Conservation (phyloP, 2,797 vertebrate species). For the Notolepis coatsorum region DNA sequence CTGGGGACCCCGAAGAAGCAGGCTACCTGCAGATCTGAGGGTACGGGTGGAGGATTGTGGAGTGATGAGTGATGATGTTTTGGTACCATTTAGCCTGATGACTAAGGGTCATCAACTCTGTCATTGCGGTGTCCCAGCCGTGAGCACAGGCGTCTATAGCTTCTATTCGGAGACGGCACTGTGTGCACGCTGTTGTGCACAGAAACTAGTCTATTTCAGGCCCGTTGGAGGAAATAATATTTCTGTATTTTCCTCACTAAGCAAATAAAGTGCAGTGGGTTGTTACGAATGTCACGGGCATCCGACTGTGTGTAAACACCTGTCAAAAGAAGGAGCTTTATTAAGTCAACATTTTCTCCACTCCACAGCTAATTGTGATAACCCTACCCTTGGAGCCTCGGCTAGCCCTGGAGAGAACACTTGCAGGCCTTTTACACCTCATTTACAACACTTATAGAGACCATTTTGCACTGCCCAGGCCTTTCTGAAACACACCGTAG, state of each 20-base stretch:
- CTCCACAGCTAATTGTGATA: conserved; percentile 44
- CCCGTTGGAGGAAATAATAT: conserved; percentile 44
- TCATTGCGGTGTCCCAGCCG: neutral
- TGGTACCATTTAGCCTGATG: neutral
- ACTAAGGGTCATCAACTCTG: neutral
- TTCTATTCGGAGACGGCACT: neutral
- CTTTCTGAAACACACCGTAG: conserved; percentile 17
- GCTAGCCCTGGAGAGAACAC: conserved; percentile 22
- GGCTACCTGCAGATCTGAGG: no score
- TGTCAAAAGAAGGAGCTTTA: conserved; percentile 39
- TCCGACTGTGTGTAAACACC: conserved; percentile 50
- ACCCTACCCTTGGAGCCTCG: conserved; percentile 24
- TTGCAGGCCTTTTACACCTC: conserved; percentile 39
- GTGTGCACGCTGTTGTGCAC: neutral
- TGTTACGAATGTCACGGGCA: conserved; percentile 7
- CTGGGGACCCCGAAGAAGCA: no score
- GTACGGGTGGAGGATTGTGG: no score
- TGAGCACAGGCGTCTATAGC: neutral
- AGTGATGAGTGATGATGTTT: no score
- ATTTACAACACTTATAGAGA: conserved; percentile 31
- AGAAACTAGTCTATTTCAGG: conserved; percentile 19
- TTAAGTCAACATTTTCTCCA: conserved; percentile 33
- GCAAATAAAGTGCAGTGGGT: conserved; percentile 26
- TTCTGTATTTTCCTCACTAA: conserved; percentile 34
- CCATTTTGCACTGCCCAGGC: conserved; percentile 6